A percentile compares a stretch with the other conserved stretches of the same genome.
These are phyloP conservation scores for Manis crassicaudata DNA, from an alignment of 2,797 vertebrate species.

Conservation along the genomic window DNA sequence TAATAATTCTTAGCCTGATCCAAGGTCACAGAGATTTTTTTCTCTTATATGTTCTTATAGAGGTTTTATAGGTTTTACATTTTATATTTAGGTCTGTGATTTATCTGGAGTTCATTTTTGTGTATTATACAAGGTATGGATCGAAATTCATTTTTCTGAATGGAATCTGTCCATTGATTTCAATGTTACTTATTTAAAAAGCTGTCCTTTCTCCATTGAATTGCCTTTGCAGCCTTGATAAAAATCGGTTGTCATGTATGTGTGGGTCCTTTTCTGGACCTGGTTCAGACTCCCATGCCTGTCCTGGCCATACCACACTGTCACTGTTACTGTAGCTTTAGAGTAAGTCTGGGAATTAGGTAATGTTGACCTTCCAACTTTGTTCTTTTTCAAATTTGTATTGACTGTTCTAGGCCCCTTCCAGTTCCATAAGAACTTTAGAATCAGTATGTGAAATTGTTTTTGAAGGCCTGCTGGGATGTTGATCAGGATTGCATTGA, in stretches of 20 bases:
- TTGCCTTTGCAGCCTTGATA: not conserved
- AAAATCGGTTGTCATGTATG: not conserved
- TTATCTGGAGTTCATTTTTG: not conserved
- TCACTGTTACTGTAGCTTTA: rapidly evolving
- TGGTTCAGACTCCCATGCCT: not conserved
- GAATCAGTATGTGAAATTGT: not conserved
- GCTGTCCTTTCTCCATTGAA: not conserved
- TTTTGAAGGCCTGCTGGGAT: not conserved
- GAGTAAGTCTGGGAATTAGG: not conserved
- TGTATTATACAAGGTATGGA: no score
- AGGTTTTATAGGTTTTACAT: not conserved
- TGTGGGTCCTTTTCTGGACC: not conserved
- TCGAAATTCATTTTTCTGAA: not conserved
- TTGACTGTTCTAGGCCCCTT: not conserved
- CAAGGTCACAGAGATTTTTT: not conserved
- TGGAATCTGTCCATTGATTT: not conserved
- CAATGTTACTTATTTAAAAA: not conserved
- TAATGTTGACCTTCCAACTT: not conserved
- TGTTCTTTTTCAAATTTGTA: not conserved
- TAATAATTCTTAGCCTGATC: not conserved
- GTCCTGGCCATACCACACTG: rapidly evolving
- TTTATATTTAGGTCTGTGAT: not conserved
- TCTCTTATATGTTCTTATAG: not conserved
- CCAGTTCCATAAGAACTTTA: not conserved
- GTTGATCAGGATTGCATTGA: not conserved